Evolutionary conservation across 2,888 invertebrate genomes (phyloP), one percentile per base, ranked within the genome.

Genomic region (Drosophila nr. perissopoda): DNA sequence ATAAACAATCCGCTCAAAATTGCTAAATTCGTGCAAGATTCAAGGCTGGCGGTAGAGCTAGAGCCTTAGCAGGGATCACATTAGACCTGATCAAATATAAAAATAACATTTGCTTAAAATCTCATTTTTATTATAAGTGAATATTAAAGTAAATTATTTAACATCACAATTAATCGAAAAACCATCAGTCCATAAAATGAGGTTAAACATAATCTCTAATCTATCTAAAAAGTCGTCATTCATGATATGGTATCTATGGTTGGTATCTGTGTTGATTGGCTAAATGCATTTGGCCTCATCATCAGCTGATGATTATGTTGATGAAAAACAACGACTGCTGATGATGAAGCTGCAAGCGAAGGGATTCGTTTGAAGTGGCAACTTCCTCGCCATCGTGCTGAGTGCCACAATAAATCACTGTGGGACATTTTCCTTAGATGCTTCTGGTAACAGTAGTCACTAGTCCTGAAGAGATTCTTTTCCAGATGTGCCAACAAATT

Each of bases 321-420:
- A 61, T 66, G 64, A 54, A 52, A 54, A 56, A 40, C 49, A 64
- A 25, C 40, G 56, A 49, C 46, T 59, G 73, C 46, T 59, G 72
- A 60, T 69, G 69, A 83, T 72, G 66, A 67, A 57, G 77, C 53
- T 74, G 57, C 74, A 69, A 68, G 62, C 57, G 54, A 40, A 51
- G 65, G 48, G 56, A 58, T 65, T 60, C 66, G 57, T 68, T 74
- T 59, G 31, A 63, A 65, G 70, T 73, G 52, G 76, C 63, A 62
- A 54, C 63, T 58, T 60, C 52, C 54, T 68, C 53, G 65, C 70
- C 69, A 75, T 52, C 73, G 57, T 62, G 60, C 65, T 79, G 86
- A 88, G 84, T 77, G 79, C 88, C 53, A 61, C 82, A 75, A 86
- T 86, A 89, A 86, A 86, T 86, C 86, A 86, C 82, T 74, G 79